A percentile compares a stretch with the other conserved stretches of the same genome.
These are phyloP conservation scores for Hoplostethus atlanticus DNA, from an alignment of 2,797 vertebrate genomes.

Conservation along the genomic window DNA sequence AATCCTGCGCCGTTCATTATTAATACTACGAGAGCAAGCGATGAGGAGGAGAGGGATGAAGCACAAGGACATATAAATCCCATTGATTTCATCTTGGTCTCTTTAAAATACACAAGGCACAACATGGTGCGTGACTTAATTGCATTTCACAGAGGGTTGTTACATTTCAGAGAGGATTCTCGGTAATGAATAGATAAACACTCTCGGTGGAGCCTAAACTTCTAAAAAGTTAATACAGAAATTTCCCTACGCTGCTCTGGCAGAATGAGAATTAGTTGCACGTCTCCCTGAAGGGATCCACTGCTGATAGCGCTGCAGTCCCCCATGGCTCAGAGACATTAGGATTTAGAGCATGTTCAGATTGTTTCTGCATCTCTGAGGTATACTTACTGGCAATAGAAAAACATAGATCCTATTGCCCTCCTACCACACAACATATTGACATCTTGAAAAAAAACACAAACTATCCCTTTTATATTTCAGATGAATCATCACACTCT, in stretches of 20 bases:
- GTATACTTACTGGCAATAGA: conserved; percentile 14
- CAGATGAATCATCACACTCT: background rate
- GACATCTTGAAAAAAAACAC: background rate
- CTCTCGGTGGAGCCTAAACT: conserved; percentile 21
- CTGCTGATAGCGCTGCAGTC: conserved; percentile 3
- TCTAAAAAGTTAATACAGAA: conserved; percentile 40
- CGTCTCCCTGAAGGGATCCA: conserved; percentile 17
- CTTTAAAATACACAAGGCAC: conserved; percentile 36
- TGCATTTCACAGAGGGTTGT: conserved; percentile 47
- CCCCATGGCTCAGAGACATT: background rate
- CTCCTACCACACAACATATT: background rate
- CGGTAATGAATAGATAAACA: conserved; percentile 53
- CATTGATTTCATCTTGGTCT: conserved; percentile 30
- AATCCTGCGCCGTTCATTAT: conserved; percentile 60
- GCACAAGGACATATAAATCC: conserved; percentile 28
- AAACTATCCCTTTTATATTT: background rate
- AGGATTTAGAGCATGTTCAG: background rate
- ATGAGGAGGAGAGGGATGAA: conserved; percentile 32
- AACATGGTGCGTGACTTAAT: conserved; percentile 41
- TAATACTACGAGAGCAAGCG: conserved; percentile 48
- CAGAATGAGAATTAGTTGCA: conserved; percentile 31
- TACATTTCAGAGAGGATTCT: conserved; percentile 37
- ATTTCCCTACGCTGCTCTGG: conserved; percentile 27
- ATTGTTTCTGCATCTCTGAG: background rate
- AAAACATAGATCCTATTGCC: background rate